phyloP scores from a whole-genome alignment of 2,113 vertebrate species.

The Sturnira hondurensis region DNA sequence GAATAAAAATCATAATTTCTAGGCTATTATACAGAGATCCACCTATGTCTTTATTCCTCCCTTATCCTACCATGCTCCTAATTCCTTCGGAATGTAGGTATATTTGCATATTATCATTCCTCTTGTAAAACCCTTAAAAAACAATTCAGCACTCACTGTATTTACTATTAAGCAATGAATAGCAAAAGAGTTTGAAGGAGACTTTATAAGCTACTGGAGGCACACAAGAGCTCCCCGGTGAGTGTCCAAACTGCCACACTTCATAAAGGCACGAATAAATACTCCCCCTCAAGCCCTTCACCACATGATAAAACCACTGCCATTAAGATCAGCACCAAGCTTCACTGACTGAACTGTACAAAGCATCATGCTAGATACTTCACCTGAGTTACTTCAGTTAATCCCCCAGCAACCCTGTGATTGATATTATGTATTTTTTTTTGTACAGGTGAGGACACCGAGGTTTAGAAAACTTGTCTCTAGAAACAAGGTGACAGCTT shows the following conservation, averaged over 20 bases:
- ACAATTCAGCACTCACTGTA: not conserved
- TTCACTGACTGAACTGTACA: not conserved
- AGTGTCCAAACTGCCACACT: not conserved
- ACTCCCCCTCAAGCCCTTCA: rapidly evolving
- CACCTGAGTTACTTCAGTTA: not conserved
- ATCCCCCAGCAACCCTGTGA: not conserved
- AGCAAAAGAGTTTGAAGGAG: not conserved
- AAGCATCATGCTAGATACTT: not conserved
- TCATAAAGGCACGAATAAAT: not conserved
- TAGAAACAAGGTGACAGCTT: not conserved
- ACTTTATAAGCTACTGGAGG: not conserved
- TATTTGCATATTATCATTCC: not conserved
- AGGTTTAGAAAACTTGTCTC: not conserved
- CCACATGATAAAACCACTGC: not conserved
- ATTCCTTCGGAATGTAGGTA: not conserved
- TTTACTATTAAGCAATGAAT: not conserved
- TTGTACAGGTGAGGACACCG: not conserved
- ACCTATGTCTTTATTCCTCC: too few species aligned
- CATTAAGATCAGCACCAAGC: not conserved
- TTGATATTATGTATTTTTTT: not conserved
- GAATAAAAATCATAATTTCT: not conserved
- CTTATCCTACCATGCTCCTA: not conserved
- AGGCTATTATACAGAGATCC: not conserved
- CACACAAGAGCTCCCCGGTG: not conserved
- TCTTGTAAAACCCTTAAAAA: not conserved